Evolutionary conservation across 2,113 vertebrate genomes (phyloP), one percentile per base, ranked within the genome.

Genomic region (Piliocolobus tephrosceles): DNA sequence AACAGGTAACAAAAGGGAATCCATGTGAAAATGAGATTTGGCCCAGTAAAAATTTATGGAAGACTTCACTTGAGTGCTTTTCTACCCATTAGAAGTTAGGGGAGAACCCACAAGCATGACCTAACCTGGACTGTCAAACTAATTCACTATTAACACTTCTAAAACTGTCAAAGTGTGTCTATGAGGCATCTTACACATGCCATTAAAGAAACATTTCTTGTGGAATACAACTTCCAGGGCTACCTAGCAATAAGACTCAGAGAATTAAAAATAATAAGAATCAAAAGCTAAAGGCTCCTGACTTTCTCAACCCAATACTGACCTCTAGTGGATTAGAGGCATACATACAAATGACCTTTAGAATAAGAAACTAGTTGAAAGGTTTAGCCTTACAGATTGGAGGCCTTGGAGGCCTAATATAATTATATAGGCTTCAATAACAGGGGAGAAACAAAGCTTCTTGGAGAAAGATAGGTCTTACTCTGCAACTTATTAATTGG

Each of bases 291-390:
- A 88, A 88, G 73, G 35, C 2, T 78, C 32, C 20, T 23, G 52
- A 64, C 47, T 93, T 93, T 73, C 82, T 43, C 87, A 70, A 98
- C 95, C 83, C 98, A 98, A 98, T 88, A 97, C 98, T 98, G 99
- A 98, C 98, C 98, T 98, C 99, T 99, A 98, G 98, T 75, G 99
- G 98, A 0, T 20, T 57, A 4, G 3, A 70, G 58, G 78, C 80
- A 92, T 17, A 88, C 27, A 94, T 82, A 86, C 73, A 96, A 57
- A 58, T 76, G 61, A 88, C 35, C 57, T 66, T 83, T 79, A 95
- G 16, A 96, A 94, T 84, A 43, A 55, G 45, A 95, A 87, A 94
- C 16, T 10, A 61, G 22, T 23, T 79, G 40, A 90, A 96, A 88
- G 25, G 50, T 76, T 66, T 61, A 78, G 32, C 25, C n/a, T 30